Base-by-base conservation (phyloP, 2,888 invertebrate species). In the Zhengitettix transpicula region DNA sequence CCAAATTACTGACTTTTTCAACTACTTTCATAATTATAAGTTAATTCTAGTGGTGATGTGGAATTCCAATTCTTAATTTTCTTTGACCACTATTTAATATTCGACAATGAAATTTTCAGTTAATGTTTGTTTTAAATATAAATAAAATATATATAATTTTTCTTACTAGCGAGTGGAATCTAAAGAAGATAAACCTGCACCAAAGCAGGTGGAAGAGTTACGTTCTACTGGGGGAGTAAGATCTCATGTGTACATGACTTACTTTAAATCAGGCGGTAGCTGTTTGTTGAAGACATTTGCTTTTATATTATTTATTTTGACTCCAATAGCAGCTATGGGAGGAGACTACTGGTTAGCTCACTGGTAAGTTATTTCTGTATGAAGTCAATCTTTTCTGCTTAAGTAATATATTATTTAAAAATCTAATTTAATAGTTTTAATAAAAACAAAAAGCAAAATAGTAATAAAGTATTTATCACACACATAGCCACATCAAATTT, bases 331-430 rank as follows among this genome's bases (percentile, higher is more conserved):
- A 58, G 85, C 83, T 60, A 86, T 87, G 51, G 78, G 82, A 57
- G 78, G 81, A 56, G 90, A 91, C 71, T 82, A 86, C 68, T 89
- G 87, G 86, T 78, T 90, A 0, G 83, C 84, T 3, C 72, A 80
- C 67, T 90, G 90, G 90, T 88, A 72, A 73, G 73, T 67, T 42
- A 52, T 12, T n/a, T 53, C 15, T n/a, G 3, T n/a, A 47, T 47
- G 2, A 47, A n/a, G 12, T 28, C 28, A 2, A 28, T 28, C 2
- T 5, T 28, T 28, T 28, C 7, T 28, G 28, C 28, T 28, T 28
- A 28, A 28, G 7, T 28, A 28, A 28, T 28, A 28, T 28, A 28
- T 28, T 7, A 28, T 28, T 28, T 7, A 5, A 28, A 28, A 28
- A 28, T 2, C 28, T 5, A 5, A 28, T 28, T 28, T 28, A 5